Base-by-base conservation (phyloP, 2,113 vertebrate genomes). In the Anarhynchus alexandrinus region DNA sequence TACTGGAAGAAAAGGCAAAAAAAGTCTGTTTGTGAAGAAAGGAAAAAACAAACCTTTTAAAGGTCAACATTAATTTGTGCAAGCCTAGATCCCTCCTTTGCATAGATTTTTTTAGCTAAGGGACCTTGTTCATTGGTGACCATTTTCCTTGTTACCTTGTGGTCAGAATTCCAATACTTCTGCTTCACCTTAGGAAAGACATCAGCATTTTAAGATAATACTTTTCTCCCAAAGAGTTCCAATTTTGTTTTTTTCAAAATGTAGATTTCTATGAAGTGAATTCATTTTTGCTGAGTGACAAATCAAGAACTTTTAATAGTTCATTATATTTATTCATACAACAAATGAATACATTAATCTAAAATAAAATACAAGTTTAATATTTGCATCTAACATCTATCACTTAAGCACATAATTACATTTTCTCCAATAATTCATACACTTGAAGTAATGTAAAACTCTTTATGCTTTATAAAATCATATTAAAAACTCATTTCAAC, bases 141-240 rank as follows among this genome's bases (percentile, higher is more conserved):
- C 13, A 2, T 26, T 36, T 47, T 78, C 30, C 34, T 15, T 15
- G 11, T 17, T 45, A 52, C 36, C 10, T 92, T 0, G 0, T 22
- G 4, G 14, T 54, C 42, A 69, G 45, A 64, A 79, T 23, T 79
- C 26, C 15, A 64, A 19, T 29, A n/a, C 32, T 86, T 65, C 59
- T 64, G 34, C 12, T 84, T 76, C 12, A 52, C 4, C 11, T 55
- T 58, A 65, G 34, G 30, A 62, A 62, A 52, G 22, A 38, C 0
- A 2, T 8, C 34, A 72, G 34, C 19, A 34, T 73, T 58, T 64
- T 29, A 26, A 64, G 54, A 47, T 6, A 86, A 3, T 32, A 30
- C 3, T 1, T 34, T 66, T 77, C 29, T 19, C 21, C 3, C 30
- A 36, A 70, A 61, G 1, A 77, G 40, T 76, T 71, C n/a, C 1